Conservation (phyloP, 2,113 vertebrate species). For the Pygoscelis antarcticus region DNA sequence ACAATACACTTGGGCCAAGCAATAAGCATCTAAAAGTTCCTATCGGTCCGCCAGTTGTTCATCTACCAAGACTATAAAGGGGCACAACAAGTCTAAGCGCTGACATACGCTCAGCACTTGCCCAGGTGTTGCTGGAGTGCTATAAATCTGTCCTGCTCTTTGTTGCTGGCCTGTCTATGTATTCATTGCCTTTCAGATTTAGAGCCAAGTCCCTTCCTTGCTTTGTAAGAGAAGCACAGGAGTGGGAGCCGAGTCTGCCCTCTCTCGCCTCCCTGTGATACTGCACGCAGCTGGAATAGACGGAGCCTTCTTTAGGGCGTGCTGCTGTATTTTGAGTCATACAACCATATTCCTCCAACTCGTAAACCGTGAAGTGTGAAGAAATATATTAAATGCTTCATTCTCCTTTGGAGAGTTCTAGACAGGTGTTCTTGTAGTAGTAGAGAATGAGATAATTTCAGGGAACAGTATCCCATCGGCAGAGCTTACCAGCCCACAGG, state of each 20-base stretch:
- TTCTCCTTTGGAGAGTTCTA: background rate
- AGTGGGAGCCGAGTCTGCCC: background rate
- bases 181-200: background rate
- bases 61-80: background rate
- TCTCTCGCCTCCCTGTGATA: background rate
- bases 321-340: background rate
- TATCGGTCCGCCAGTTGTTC: background rate
- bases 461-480: background rate
- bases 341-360: background rate
- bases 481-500: background rate
- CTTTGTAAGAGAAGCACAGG: background rate
- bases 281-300: background rate
- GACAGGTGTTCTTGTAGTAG: background rate
- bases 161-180: background rate
- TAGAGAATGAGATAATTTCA: background rate
- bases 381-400: background rate
- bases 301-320: background rate
- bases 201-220: background rate
- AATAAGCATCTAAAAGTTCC: background rate
- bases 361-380: background rate
- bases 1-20: background rate
- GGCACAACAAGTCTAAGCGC: background rate
- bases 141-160: background rate
- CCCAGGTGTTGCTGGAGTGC: conserved; percentile 11
- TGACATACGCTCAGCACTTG: conserved; percentile 19